A percentile compares a stretch with the other conserved stretches of the same genome.
Conservation (phyloP, 1,140 invertebrate genomes). For the Nasonia longicornis region DNA sequence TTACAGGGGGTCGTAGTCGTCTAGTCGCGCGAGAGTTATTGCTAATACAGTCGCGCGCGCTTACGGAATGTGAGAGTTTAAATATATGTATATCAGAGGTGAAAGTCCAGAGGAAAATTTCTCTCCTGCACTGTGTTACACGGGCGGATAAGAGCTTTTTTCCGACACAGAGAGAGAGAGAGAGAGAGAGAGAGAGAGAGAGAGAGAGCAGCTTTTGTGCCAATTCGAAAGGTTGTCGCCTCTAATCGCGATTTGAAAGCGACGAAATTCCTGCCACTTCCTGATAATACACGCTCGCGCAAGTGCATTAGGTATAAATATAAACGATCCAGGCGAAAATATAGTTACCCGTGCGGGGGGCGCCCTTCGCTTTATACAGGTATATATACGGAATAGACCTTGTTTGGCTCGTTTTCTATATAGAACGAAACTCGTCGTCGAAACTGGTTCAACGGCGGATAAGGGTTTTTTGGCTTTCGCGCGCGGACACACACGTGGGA, state of each 20-base stretch:
- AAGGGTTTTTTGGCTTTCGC: conserved; percentile 35
- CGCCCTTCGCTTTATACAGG: no score
- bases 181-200: no score
- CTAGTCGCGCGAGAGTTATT: no score
- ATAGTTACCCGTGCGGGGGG: neutral
- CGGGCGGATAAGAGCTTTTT: neutral
- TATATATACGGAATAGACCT: conserved; percentile 12
- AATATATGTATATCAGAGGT: neutral
- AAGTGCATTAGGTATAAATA: neutral
- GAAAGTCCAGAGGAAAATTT: neutral
- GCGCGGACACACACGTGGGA: neutral
- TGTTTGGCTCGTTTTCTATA: conserved; percentile 23
- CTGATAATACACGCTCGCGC: no score
- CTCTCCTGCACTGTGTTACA: neutral
- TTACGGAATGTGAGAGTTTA: neutral
- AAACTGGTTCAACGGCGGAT: conserved; percentile 42
- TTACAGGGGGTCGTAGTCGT: no score
- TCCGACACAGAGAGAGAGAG: neutral
- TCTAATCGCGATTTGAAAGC: neutral
- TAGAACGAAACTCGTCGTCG: conserved; percentile 13
- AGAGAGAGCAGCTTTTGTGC: neutral
- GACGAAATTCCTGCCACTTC: neutral
- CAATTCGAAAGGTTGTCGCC: neutral
- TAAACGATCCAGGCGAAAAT: neutral
- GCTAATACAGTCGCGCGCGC: no score